Base-by-base conservation (phyloP, 2,797 vertebrate species). In the Chaetodon trifasciatus region DNA sequence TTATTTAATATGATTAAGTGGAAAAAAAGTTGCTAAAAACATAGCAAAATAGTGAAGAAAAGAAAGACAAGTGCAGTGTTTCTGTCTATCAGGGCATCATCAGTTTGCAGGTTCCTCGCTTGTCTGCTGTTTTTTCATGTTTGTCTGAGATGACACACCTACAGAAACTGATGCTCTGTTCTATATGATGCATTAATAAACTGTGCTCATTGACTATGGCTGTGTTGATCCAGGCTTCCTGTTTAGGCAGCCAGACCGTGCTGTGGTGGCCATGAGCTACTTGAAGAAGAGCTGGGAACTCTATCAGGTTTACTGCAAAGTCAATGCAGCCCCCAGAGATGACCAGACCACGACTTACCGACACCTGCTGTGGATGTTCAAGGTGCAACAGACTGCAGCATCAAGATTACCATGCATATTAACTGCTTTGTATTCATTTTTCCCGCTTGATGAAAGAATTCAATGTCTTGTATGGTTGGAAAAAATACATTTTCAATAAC, bases 291-390 rank as follows among this genome's bases (percentile, higher is more conserved):
- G 96, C 91, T 98, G 96, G 97, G 95, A 97, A 55, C 91, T 98
- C 40, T 97, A 96, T 64, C 81, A 76, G 64, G 44, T 62, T 16
- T 88, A 94, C 76, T 94, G 94, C 76, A 91, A 61, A 50, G 88
- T 70, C 0, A 86, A 3, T 0, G 0, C 32, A 0, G 23, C 28
- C 0, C 46, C 88, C 37, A 91, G 88, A 0, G 72, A 91, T 2
- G 94, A 96, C 75, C 81, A 65, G 7, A 94, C 89, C 3, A 93
- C 98, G 96, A 98, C 92, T 71, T 95, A 84, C 89, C 93, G 95
- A 52, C 88, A 97, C n/a, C 96, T 99, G 74, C 88, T 99, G 83
- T 97, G 96, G 96, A 96, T 98, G 95, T 86, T 98, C 65, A 95
- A 96, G 56, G 98, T 99, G 91, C 63, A 60, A 32, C 84, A 62